Evolutionary conservation across 2,113 vertebrate species (phyloP).

Genomic region (Martes martes): DNA sequence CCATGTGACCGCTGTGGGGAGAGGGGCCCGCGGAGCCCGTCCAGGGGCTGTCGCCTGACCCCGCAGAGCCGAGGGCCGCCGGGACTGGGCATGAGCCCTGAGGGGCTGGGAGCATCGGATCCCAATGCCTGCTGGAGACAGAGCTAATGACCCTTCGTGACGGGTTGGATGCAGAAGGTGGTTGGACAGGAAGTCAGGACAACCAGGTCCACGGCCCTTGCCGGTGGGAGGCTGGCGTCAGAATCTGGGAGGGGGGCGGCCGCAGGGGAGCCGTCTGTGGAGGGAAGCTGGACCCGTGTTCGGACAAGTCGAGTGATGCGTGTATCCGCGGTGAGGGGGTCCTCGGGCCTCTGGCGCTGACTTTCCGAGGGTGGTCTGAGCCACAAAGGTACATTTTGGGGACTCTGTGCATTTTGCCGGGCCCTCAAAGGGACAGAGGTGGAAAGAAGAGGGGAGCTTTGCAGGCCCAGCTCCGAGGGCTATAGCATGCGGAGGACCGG

Average conservation of each 20-base stretch:
- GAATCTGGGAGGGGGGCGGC: accelerated
- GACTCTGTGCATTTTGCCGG: not conserved
- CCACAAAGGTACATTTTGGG: too few species aligned
- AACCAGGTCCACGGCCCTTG: too few species aligned
- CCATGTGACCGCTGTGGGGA: not conserved
- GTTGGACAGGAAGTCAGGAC: not conserved
- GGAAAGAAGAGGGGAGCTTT: not conserved
- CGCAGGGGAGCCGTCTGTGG: too few species aligned
- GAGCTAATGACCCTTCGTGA: not conserved
- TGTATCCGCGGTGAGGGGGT: not conserved
- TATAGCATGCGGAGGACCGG: not conserved
- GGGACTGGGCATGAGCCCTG: accelerated
- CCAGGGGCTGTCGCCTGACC: not conserved
- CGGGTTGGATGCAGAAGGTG: too few species aligned
- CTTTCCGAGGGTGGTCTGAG: not conserved
- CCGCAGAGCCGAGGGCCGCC: not conserved
- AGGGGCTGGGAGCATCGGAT: not conserved
- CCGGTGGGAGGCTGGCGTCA: not conserved
- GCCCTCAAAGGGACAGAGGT: too few species aligned
- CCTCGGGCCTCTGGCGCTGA: accelerated
- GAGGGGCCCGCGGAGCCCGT: accelerated
- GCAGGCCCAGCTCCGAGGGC: not conserved
- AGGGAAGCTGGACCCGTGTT: not conserved
- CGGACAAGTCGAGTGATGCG: too few species aligned
- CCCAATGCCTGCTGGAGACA: not conserved